Evolutionary conservation across 2,113 vertebrate genomes (phyloP), one percentile per base, ranked within the genome.

Genomic region (Hoplias malabaricus): DNA sequence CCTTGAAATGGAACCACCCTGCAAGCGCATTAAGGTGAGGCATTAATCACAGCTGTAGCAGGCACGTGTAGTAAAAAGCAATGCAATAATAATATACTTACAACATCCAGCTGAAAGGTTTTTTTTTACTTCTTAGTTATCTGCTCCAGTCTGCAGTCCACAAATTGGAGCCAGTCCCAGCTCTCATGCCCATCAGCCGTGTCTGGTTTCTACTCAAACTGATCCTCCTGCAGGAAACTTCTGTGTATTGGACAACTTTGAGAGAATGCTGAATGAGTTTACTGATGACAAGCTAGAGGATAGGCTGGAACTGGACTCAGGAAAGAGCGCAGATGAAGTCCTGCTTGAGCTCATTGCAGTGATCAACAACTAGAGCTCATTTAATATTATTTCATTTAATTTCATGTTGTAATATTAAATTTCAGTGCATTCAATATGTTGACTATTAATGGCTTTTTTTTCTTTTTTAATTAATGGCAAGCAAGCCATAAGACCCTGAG

Each of bases 341-440:
- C 88, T 99, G n/a, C 90, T 96, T 82, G 97, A 99, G 83, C 93
- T 98, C 0, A 96, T 96, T 0, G 94, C 98, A 81, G 97, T 99
- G 96, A 98, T 97, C 33, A 95, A 95, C 87, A 96, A 94, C 87
- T 98, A 87, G 89, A 42, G 13, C 33, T 31, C 14, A 1, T n/a
- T n/a, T n/a, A n/a, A n/a, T n/a, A n/a, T n/a, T n/a, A n/a, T n/a
- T n/a, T n/a, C n/a, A n/a, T n/a, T n/a, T n/a, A n/a, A n/a, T n/a
- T n/a, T n/a, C n/a, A n/a, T n/a, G n/a, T n/a, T n/a, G n/a, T n/a
- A 46, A 78, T 67, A 62, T 76, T 77, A 0, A n/a, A 34, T 69
- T 61, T 77, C 42, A 62, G 54, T 29, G n/a, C 46, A 53, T 27
- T 65, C 14, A 25, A 12, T 46, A 77, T 25, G 3, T 57, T 62